phyloP scores from a whole-genome alignment of 2,888 invertebrate species.

The Conistra vaccinii region DNA sequence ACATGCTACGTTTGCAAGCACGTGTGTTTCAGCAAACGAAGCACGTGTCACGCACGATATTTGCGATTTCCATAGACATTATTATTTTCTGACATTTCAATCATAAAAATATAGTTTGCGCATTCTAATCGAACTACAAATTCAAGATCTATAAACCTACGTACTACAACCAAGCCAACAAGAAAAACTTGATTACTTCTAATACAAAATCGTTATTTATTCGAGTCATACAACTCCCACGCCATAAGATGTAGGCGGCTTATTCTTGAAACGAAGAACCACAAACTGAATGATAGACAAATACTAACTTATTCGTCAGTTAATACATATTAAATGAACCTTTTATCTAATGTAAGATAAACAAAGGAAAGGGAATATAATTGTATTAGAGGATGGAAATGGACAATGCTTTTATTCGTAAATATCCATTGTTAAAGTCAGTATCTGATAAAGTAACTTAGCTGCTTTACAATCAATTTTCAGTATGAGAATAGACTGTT shows the following conservation, averaged over 20 bases:
- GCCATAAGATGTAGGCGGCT: slow-evolving; percentile 13
- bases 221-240: slow-evolving; percentile 27
- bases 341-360: slow-evolving; percentile 24
- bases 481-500: not conserved
- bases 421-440: not conserved
- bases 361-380: slow-evolving; percentile 41
- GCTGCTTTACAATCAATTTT: not conserved
- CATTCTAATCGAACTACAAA: not conserved
- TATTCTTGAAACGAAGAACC: slow-evolving; percentile 2
- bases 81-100: not conserved
- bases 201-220: slow-evolving; percentile 18
- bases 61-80: not conserved
- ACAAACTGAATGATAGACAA: slow-evolving; percentile 17
- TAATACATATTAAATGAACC: slow-evolving; percentile 42
- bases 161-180: not conserved
- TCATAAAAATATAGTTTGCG: not conserved
- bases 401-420: not conserved
- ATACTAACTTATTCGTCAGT: slow-evolving; percentile 25
- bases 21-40: not conserved
- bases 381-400: not conserved
- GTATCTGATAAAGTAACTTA: not conserved
- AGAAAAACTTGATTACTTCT: slow-evolving; percentile 14
- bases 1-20: not conserved
- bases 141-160: not conserved
- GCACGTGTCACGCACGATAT: not conserved